Conservation (phyloP, 2,113 vertebrate genomes). For the Meriones unguiculatus region DNA sequence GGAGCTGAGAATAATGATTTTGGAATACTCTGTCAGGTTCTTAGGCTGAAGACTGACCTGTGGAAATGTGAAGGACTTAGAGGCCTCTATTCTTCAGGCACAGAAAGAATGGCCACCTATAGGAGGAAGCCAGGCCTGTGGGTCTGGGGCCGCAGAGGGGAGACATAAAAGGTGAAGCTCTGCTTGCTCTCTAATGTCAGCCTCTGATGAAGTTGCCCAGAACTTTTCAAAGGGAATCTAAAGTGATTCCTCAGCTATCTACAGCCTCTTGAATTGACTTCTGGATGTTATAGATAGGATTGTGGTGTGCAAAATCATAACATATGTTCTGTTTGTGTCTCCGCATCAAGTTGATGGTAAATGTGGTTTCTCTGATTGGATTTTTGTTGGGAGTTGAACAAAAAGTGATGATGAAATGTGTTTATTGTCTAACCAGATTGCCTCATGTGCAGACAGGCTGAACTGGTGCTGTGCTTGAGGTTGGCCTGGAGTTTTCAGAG, state of each 20-base stretch:
- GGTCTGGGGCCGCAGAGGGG: background rate
- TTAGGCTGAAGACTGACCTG: conserved; percentile 10
- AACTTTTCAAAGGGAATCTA: background rate
- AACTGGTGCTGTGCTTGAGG: conserved; percentile 37
- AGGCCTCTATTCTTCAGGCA: background rate
- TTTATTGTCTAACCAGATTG: conserved; percentile 66
- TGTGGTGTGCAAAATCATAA: background rate
- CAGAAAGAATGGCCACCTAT: conserved; percentile 9
- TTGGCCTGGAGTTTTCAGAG: conserved; percentile 65
- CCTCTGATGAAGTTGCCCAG: background rate
- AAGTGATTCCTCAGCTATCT: background rate
- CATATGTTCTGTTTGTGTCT: conserved; percentile 48
- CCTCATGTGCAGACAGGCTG: conserved; percentile 3
- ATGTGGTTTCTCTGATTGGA: conserved; percentile 34
- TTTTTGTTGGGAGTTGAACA: conserved; percentile 46
- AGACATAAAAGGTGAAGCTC: background rate
- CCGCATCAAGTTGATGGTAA: conserved; percentile 43
- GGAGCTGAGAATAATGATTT: conserved; percentile 10
- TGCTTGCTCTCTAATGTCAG: background rate
- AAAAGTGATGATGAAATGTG: conserved; percentile 29
- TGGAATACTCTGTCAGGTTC: conserved; percentile 40
- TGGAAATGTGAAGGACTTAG: conserved; percentile 19
- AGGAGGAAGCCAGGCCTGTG: conserved; percentile 5
- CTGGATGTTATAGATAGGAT: background rate
- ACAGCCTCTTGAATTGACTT: background rate